These are phyloP conservation scores for Lepas anatifera DNA, from an alignment of 2,888 invertebrate species.

Conservation along the genomic window DNA sequence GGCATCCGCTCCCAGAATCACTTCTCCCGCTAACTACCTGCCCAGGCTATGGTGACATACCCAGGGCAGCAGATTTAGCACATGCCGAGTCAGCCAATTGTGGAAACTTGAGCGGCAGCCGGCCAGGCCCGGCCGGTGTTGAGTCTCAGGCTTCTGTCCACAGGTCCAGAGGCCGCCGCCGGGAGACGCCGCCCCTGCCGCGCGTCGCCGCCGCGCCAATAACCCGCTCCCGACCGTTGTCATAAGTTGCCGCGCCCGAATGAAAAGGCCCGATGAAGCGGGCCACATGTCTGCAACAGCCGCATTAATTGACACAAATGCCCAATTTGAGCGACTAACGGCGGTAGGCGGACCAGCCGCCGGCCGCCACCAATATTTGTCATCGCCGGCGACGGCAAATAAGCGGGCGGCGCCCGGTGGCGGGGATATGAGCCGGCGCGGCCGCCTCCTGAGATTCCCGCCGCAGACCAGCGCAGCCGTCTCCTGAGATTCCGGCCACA, in stretches of 20 bases:
- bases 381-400: constrained; percentile 1
- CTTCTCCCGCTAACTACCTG: too few species aligned
- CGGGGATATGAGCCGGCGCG: background rate
- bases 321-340: constrained; percentile 9
- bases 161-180: too few species aligned
- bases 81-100: too few species aligned
- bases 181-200: too few species aligned
- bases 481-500: background rate
- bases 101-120: too few species aligned
- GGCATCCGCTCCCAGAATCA: too few species aligned
- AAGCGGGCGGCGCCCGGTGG: background rate
- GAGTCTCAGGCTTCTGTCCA: too few species aligned
- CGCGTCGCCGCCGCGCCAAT: background rate
- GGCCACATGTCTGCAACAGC: constrained; percentile 10
- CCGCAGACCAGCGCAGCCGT: too few species aligned
- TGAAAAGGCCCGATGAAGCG: constrained; percentile 10
- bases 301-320: constrained; percentile 15
- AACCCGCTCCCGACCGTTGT: background rate
- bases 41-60: too few species aligned
- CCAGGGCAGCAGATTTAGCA: too few species aligned
- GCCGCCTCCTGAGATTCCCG: too few species aligned
- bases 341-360: background rate
- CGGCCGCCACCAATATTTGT: background rate
- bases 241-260: constrained; percentile 7
- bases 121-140: too few species aligned